phyloP scores from a whole-genome alignment of 1,140 invertebrate species.

The Brachionus rotundiformis region DNA sequence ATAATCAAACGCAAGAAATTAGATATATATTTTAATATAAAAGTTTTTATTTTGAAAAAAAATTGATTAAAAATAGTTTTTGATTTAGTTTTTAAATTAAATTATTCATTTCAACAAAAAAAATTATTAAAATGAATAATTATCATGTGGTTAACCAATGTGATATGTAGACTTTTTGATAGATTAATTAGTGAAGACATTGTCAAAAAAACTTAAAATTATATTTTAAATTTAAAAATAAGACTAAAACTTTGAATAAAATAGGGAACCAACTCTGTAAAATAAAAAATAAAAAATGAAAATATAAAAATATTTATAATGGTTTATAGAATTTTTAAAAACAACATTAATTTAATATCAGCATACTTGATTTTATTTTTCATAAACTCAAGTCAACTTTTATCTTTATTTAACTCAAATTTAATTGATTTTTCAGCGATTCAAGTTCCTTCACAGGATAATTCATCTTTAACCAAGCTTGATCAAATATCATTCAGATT shows the following conservation, averaged over 20 bases:
- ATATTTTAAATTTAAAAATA: no score
- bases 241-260: background rate
- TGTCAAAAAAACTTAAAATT: no score
- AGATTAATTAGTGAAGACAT: no score
- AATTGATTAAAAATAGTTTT: no score
- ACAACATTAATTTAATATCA: background rate
- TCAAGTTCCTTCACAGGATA: background rate
- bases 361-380: background rate
- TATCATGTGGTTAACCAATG: no score
- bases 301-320: background rate
- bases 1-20: no score
- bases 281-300: background rate
- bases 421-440: background rate
- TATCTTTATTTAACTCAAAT: background rate
- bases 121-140: no score
- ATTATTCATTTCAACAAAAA: no score
- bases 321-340: background rate
- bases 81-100: no score
- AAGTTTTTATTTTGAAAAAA: no score
- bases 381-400: background rate
- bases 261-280: background rate
- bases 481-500: background rate
- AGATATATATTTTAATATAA: no score
- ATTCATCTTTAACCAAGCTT: background rate
- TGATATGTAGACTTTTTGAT: no score